Conservation (phyloP, 2,113 vertebrate genomes). For the Bubalus kerabau region DNA sequence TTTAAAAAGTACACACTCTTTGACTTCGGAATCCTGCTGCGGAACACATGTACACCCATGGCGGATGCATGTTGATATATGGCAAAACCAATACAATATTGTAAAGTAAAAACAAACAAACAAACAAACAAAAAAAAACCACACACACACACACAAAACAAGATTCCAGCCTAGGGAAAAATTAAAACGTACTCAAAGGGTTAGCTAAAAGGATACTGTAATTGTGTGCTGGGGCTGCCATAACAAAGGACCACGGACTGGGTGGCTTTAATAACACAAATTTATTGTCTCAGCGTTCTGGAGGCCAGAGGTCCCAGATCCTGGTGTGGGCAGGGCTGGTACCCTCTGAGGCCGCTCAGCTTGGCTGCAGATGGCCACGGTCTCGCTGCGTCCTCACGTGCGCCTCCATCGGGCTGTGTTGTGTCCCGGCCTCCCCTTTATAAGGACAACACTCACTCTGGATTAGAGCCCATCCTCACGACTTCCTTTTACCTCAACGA, state of each 20-base stretch:
- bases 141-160: no score
- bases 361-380: not conserved
- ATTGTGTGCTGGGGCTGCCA: accelerated
- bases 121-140: no score
- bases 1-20: not conserved
- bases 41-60: no score
- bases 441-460: not conserved
- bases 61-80: no score
- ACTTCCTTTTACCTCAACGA: not conserved
- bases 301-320: not conserved
- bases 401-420: no score
- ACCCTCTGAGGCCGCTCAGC: not conserved
- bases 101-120: no score
- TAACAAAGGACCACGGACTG: accelerated
- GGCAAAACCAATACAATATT: no score
- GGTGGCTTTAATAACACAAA: not conserved
- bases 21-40: not conserved
- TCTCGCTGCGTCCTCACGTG: accelerated
- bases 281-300: not conserved
- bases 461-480: accelerated
- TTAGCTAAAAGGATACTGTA: not conserved
- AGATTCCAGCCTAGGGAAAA: not conserved
- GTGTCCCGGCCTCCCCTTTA: not conserved
- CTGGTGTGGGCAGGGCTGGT: not conserved
- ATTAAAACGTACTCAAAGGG: not conserved